A percentile compares a stretch with the other conserved stretches of the same genome.
phyloP scores from a whole-genome alignment of 2,113 vertebrate genomes.

The Asarcornis scutulata region DNA sequence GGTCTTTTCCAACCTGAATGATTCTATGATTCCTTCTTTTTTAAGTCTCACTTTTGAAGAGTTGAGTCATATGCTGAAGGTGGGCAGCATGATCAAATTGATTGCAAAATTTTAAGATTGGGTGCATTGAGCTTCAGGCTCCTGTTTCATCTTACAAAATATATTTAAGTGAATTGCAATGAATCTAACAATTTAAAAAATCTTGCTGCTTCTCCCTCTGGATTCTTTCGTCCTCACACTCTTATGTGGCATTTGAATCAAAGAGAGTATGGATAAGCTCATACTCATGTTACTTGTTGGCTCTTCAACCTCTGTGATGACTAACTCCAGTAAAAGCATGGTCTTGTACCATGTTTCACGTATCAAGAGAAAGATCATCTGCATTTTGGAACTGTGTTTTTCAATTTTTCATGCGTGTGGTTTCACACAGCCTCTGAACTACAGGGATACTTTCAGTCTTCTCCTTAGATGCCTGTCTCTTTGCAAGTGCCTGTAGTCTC shows the following conservation, averaged over 20 bases:
- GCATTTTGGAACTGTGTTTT: not conserved
- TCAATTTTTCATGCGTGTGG: rapidly evolving
- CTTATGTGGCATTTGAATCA: not conserved
- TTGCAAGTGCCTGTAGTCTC: not conserved
- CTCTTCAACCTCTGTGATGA: not conserved
- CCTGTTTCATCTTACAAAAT: not conserved
- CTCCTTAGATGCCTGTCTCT: not conserved
- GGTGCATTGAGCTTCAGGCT: not conserved
- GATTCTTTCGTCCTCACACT: not conserved
- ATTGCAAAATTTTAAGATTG: not conserved
- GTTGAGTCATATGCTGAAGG: not conserved
- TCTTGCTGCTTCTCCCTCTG: not conserved
- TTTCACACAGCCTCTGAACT: not conserved
- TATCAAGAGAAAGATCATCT: not conserved
- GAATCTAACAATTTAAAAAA: not conserved
- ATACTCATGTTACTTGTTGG: not conserved
- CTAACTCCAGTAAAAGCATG: not conserved
- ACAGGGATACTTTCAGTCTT: not conserved
- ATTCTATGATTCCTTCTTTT: too few species aligned
- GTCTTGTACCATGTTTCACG: not conserved
- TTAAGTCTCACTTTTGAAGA: not conserved
- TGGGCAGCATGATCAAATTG: not conserved
- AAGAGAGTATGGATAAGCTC: not conserved
- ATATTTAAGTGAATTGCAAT: not conserved
- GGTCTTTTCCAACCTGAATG: too few species aligned